These are phyloP conservation scores for Cassiopea xamachana DNA, from an alignment of 30 jellyfish, hydroid and myxozoan genomes.

Conservation along the genomic window DNA sequence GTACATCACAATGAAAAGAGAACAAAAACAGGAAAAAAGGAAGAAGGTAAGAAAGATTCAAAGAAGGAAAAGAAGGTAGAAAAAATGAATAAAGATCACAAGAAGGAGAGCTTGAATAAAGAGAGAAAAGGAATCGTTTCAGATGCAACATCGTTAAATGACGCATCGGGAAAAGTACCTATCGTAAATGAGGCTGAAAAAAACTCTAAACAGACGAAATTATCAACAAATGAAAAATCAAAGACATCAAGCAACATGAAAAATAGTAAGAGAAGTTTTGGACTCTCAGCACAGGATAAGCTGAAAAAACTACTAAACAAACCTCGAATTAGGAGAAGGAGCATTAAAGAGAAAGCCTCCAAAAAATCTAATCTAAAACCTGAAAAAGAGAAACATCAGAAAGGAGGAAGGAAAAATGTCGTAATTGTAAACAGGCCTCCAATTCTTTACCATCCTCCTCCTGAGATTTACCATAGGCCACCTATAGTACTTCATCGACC, in stretches of 20 bases:
- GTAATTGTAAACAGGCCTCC: conserved; percentile 97
- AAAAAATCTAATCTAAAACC: conserved; percentile 36
- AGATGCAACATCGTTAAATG: conserved; percentile 18
- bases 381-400: conserved; percentile 71
- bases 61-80: background rate
- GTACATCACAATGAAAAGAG: conserved; percentile 45
- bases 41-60: conserved; percentile 6
- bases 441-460: conserved; percentile 95
- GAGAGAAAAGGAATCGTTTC: conserved; percentile 37
- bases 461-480: conserved; percentile 95
- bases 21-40: conserved; percentile 35
- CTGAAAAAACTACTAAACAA: conserved; percentile 13
- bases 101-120: background rate
- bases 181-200: conserved; percentile 9
- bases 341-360: conserved; percentile 6
- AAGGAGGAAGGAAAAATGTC: conserved; percentile 87
- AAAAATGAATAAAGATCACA: background rate
- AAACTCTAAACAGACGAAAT: background rate
- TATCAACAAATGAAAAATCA: conserved; percentile 6
- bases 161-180: conserved; percentile 31
- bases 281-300: background rate
- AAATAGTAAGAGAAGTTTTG: conserved; percentile 6
- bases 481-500: conserved; percentile 93
- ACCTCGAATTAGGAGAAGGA: conserved; percentile 6
- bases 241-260: background rate